phyloP scores from a whole-genome alignment of 2,888 invertebrate species.

The Trachelus iudaicus region DNA sequence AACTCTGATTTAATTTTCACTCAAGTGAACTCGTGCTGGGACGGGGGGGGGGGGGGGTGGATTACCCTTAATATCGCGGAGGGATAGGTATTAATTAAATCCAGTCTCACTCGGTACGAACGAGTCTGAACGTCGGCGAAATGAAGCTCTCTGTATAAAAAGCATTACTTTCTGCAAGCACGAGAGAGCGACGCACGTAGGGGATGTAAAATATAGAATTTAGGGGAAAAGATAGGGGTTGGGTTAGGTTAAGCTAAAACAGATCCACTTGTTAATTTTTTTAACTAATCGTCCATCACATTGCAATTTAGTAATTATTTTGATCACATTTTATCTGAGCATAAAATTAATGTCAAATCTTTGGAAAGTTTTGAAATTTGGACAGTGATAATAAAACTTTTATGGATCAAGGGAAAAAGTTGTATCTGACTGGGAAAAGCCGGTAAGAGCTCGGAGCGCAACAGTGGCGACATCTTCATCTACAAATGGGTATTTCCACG shows the following conservation, averaged over 20 bases:
- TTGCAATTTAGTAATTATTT: neutral
- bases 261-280: neutral
- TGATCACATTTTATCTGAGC: no score
- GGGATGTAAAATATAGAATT: neutral
- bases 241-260: neutral
- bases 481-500: constrained; percentile 27
- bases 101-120: constrained; percentile 31
- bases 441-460: neutral
- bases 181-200: constrained; percentile 38
- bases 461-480: constrained; percentile 38
- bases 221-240: neutral
- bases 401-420: no score
- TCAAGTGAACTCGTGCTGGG: constrained; percentile 10
- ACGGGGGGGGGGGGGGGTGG: constrained; percentile 31
- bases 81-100: constrained; percentile 58
- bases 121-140: constrained; percentile 42
- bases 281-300: neutral
- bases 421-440: neutral
- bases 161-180: constrained; percentile 47
- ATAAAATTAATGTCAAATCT: no score
- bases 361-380: no score
- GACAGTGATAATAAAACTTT: no score
- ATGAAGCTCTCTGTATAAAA: constrained; percentile 51
- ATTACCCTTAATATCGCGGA: constrained; percentile 51
- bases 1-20: constrained; percentile 55